A percentile compares a stretch with the other conserved stretches of the same genome.
Evolutionary conservation across 1,140 invertebrate species (phyloP).

Genomic region (Diorhabda elongata): DNA sequence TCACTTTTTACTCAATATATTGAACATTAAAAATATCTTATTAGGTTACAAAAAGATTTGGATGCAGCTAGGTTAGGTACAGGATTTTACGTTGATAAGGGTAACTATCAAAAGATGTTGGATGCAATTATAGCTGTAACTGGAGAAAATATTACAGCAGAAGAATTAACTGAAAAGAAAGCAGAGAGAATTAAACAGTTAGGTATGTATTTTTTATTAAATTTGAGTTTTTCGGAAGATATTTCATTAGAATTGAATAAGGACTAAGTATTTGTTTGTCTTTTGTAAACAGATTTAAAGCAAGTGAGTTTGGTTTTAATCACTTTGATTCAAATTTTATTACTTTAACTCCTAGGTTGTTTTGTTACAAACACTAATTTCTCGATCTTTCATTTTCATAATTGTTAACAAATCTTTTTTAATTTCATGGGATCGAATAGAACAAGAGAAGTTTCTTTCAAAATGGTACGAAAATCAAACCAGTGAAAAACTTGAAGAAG

Average conservation of each 20-base stretch:
- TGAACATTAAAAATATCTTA: not conserved
- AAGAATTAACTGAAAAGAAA: constrained; percentile 10
- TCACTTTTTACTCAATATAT: not conserved
- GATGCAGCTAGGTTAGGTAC: constrained; percentile 23
- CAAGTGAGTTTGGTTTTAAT: not conserved
- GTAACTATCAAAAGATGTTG: constrained; percentile 20
- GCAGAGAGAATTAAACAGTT: constrained; percentile 19
- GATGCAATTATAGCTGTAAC: constrained; percentile 8
- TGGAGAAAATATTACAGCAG: constrained; percentile 11
- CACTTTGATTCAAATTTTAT: not conserved
- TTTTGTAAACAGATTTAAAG: not conserved
- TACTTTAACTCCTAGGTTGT: not conserved
- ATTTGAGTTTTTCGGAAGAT: no score
- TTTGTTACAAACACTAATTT: not conserved
- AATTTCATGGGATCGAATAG: constrained; percentile 15
- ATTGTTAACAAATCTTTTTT: not conserved
- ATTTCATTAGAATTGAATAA: no score
- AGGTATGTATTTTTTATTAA: not conserved
- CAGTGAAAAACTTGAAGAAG: constrained; percentile 20
- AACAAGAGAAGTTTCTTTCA: constrained; percentile 26
- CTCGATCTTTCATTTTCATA: not conserved
- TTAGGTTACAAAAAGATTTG: constrained; percentile 25
- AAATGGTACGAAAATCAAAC: constrained; percentile 21
- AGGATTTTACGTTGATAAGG: constrained; percentile 26
- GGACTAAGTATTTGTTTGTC: not conserved